Percentiles rank a stretch among this genome's conserved stretches.
These are phyloP conservation scores for Meganola albula DNA, from an alignment of 2,888 invertebrate genomes.

Conservation along the genomic window DNA sequence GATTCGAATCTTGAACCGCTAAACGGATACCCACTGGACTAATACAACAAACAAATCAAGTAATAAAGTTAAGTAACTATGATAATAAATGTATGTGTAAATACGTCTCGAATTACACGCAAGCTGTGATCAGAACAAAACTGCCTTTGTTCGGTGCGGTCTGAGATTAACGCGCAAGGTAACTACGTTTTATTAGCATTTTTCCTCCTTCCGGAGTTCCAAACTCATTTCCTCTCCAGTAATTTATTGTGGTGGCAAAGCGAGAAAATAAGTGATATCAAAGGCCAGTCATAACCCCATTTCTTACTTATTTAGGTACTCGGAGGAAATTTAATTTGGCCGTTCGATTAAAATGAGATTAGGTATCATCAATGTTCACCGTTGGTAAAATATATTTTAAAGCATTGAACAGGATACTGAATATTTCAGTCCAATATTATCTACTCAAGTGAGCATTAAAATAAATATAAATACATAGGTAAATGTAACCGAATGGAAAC, in stretches of 20 bases:
- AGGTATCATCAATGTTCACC: conserved; percentile 18
- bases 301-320: conserved; percentile 42
- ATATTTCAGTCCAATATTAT: too few species aligned
- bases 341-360: conserved; percentile 40
- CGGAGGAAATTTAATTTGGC: conserved; percentile 45
- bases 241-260: conserved; percentile 62
- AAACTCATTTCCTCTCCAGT: conserved; percentile 66
- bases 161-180: conserved; percentile 68
- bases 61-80: too few species aligned
- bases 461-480: too few species aligned
- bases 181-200: conserved; percentile 73
- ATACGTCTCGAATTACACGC: too few species aligned
- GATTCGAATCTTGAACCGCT: too few species aligned
- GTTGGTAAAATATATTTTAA: too few species aligned
- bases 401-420: too few species aligned
- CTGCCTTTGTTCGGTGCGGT: conserved; percentile 43
- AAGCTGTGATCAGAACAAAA: conserved; percentile 57
- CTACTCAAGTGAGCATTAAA: too few species aligned
- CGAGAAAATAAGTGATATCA: conserved; percentile 64
- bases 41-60: too few species aligned
- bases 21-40: too few species aligned
- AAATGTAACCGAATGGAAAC: too few species aligned
- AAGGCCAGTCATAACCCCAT: conserved; percentile 51
- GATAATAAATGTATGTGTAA: too few species aligned
- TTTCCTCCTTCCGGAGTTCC: conserved; percentile 63